Evolutionary conservation across 2,113 vertebrate genomes (phyloP), one percentile per base, ranked within the genome.

Genomic region (Gymnogyps californianus): DNA sequence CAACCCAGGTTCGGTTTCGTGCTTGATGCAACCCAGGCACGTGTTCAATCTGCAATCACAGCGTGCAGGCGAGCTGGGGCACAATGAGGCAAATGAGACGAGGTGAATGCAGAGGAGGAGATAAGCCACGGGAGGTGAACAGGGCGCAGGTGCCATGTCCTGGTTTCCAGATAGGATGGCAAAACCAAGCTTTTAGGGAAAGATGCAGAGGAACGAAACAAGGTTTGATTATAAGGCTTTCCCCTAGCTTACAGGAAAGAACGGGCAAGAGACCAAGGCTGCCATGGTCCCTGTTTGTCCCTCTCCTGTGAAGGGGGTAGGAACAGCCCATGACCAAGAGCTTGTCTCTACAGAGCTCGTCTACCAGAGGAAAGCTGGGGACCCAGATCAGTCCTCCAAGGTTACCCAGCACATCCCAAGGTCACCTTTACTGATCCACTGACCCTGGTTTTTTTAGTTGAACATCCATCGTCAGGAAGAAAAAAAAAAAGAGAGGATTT

Each of bases 81-180:
- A 38, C 9, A 4, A 13, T 28, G 31, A n/a, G 42, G 40, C 29
- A 42, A 28, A 22, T 1, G n/a, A 36, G 42, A 32, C 6, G 13
- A 51, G 21, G 47, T 40, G 67, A 26, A 29, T 6, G 17, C 1
- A 24, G 83, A 66, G 55, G 16, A 55, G 42, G 26, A 55, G 25
- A 71, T 13, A 25, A 64, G 34, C 59, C 44, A 20, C 0, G 0
- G 65, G 51, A 80, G 52, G 19, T 10, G 71, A 70, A 4, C 15
- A 31, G 57, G 25, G 34, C 0, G 1, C 18, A 31, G 42, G 55
- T 24, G 54, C 13, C 19, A 16, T 0, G 0, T 75, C 31, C 47
- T 69, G 44, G 24, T 0, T 67, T 47, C 54, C n/a, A 28, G 20
- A 13, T 14, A 65, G 57, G 46, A 52, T 1, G 7, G 80, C 38